These are phyloP conservation scores for Cyclina sinensis DNA, from an alignment of 1,140 invertebrate genomes.

Conservation along the genomic window DNA sequence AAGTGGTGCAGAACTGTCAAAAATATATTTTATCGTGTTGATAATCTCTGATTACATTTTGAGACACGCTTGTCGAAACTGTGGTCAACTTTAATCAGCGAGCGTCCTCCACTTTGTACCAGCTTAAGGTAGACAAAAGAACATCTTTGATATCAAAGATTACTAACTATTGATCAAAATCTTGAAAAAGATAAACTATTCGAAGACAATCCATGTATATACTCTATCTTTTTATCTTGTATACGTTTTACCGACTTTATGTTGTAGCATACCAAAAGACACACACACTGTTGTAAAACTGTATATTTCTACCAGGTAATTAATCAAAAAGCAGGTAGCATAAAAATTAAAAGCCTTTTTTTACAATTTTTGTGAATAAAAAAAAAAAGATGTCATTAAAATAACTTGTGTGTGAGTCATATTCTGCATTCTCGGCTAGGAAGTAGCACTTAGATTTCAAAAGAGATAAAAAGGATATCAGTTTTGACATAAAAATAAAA, in stretches of 20 bases:
- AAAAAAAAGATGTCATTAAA: slow-evolving; percentile 46
- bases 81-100: background rate
- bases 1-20: slow-evolving; percentile 33
- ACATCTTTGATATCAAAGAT: slow-evolving; percentile 10
- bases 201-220: background rate
- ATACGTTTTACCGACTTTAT: background rate
- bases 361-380: background rate
- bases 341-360: slow-evolving; percentile 25
- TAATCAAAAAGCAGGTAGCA: slow-evolving; percentile 14
- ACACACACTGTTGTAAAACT: background rate
- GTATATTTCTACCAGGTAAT: slow-evolving; percentile 8
- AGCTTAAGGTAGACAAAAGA: background rate
- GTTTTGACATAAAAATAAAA: slow-evolving; percentile 41
- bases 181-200: background rate
- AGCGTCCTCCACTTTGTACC: background rate
- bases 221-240: background rate
- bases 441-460: slow-evolving; percentile 19
- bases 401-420: slow-evolving; percentile 22
- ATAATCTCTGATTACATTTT: slow-evolving; percentile 9
- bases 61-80: background rate
- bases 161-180: slow-evolving; percentile 1
- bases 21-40: slow-evolving; percentile 6
- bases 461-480: slow-evolving; percentile 13
- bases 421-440: background rate
- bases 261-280: background rate